A percentile compares a stretch with the other conserved stretches of the same genome.
Evolutionary conservation across 2,113 vertebrate genomes (phyloP).

Genomic region (Notarius quadriscutis): DNA sequence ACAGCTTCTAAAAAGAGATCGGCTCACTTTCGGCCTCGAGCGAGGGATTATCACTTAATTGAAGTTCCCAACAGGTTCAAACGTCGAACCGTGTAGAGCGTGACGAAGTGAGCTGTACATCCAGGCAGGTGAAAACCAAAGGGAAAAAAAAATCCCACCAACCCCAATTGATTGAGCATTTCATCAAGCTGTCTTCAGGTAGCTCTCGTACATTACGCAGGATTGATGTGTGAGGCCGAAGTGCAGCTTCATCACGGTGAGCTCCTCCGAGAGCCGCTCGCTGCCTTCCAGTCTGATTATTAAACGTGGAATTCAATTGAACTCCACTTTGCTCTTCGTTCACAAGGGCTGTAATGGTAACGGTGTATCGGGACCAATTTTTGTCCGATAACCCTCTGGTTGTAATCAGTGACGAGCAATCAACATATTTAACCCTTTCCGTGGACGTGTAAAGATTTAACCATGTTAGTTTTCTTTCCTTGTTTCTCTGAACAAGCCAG

Average conservation of each 20-base stretch:
- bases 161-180: constrained; percentile 14
- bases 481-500: no score
- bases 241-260: constrained; percentile 19
- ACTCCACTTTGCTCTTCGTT: background rate
- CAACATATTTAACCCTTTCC: background rate
- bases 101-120: background rate
- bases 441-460: background rate
- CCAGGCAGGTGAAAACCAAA: background rate
- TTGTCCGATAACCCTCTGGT: background rate
- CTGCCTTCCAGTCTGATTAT: constrained; percentile 25
- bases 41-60: background rate
- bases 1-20: background rate
- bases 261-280: background rate
- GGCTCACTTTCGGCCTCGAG: background rate
- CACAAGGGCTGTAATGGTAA: background rate
- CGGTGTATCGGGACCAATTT: background rate
- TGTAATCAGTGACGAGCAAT: background rate
- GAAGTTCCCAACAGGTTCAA: background rate
- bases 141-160: background rate
- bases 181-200: constrained; percentile 24
- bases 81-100: background rate
- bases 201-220: constrained; percentile 5
- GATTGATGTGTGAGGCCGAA: constrained; percentile 6
- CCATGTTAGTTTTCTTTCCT: no score
- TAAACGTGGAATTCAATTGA: constrained; percentile 33